phyloP scores from a whole-genome alignment of 2,797 vertebrate species.

The Macropodus opercularis region DNA sequence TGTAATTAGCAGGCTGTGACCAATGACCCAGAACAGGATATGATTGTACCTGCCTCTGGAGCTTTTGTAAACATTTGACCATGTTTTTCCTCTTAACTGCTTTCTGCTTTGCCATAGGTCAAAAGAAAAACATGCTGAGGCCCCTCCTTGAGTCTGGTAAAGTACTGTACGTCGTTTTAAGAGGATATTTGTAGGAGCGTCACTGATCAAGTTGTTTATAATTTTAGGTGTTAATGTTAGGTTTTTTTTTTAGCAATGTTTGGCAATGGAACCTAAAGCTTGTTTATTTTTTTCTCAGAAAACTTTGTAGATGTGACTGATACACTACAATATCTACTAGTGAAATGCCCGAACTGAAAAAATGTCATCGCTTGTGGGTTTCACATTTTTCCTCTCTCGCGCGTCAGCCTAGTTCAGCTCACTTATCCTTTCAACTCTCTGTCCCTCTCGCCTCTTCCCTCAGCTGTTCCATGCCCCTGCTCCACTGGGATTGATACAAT shows the following conservation, averaged over 20 bases:
- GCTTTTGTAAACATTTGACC: constrained; percentile 77
- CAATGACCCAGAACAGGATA: constrained; percentile 78
- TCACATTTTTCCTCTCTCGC: constrained; percentile 22
- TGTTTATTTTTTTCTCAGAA: constrained; percentile 9
- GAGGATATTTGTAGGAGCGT: constrained; percentile 54
- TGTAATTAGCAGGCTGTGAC: constrained; percentile 71
- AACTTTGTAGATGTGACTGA: constrained; percentile 46
- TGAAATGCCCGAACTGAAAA: too few species aligned
- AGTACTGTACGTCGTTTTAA: constrained; percentile 42
- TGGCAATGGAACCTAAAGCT: too few species aligned
- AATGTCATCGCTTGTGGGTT: too few species aligned
- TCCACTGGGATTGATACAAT: constrained; percentile 86
- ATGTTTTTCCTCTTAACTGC: constrained; percentile 72
- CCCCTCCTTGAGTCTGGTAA: constrained; percentile 30
- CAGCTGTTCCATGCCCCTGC: constrained; percentile 81
- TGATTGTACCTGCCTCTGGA: constrained; percentile 76
- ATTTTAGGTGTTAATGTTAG: background rate
- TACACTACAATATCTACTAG: too few species aligned
- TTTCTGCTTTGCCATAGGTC: constrained; percentile 62
- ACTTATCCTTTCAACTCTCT: constrained; percentile 48
- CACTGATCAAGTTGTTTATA: constrained; percentile 18
- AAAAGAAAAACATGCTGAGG: constrained; percentile 67
- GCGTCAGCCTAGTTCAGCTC: constrained; percentile 19
- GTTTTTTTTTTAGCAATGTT: too few species aligned
- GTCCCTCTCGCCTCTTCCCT: constrained; percentile 66